Conservation (phyloP, 2,888 invertebrate genomes). For the Pristionchus exspectatus region DNA sequence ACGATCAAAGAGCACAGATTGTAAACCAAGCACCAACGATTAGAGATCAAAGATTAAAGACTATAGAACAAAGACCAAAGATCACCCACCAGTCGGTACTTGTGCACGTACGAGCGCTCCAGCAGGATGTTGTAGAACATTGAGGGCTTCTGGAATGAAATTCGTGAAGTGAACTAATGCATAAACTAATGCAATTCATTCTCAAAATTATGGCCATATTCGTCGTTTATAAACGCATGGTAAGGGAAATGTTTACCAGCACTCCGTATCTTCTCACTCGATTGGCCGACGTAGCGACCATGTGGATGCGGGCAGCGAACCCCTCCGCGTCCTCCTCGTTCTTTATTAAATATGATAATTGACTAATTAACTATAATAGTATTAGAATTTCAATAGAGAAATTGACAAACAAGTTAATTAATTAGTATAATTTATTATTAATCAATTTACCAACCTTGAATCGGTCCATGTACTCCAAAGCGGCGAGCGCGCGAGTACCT, state of each 20-base stretch:
- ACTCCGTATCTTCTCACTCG: slow-evolving; percentile 20
- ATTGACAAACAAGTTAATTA: too few species aligned
- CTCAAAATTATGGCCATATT: too few species aligned
- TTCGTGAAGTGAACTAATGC: too few species aligned
- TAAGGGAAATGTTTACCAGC: too few species aligned
- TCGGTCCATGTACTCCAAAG: slow-evolving; percentile 21
- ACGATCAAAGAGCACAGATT: too few species aligned
- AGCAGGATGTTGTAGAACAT: slow-evolving; percentile 40
- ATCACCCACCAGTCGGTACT: background rate
- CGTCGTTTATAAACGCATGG: too few species aligned
- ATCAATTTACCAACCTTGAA: background rate
- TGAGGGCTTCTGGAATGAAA: background rate
- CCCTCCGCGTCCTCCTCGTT: background rate
- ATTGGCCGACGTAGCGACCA: slow-evolving; percentile 9
- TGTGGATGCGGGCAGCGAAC: background rate
- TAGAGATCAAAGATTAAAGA: background rate
- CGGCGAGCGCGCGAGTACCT: background rate
- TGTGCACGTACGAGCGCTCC: slow-evolving; percentile 14
- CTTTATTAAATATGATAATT: background rate
- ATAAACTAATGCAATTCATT: too few species aligned
- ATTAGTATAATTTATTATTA: background rate
- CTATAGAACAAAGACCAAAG: background rate
- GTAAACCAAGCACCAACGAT: too few species aligned
- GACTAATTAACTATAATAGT: background rate
- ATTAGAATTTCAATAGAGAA: too few species aligned